Conservation (phyloP, 2,888 invertebrate genomes). For the Mechanitis messenoides region DNA sequence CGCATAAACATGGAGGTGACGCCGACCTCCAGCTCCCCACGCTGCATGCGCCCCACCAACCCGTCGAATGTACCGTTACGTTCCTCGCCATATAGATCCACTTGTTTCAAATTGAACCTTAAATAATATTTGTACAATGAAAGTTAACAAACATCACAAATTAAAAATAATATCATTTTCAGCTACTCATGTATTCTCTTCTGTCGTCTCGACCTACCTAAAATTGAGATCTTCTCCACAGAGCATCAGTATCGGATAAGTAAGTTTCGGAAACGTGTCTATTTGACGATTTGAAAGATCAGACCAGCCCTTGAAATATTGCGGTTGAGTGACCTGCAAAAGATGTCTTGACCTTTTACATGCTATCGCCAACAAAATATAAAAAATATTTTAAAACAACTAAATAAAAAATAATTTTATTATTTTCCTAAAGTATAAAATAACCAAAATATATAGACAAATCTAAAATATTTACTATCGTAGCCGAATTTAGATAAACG, state of each 20-base stretch:
- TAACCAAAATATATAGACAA: not conserved
- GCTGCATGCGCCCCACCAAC: constrained; percentile 75
- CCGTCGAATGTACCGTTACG: constrained; percentile 77
- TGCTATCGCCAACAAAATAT: too few species aligned
- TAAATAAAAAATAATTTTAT: too few species aligned
- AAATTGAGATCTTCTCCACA: constrained; percentile 54
- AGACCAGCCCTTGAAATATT: constrained; percentile 54
- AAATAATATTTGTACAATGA: not conserved
- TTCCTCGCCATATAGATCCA: constrained; percentile 71
- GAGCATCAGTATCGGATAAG: constrained; percentile 57
- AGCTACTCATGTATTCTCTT: too few species aligned
- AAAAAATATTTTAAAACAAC: too few species aligned
- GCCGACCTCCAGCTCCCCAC: constrained; percentile 71
- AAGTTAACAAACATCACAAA: too few species aligned
- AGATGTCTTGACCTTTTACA: not conserved
- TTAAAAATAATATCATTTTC: too few species aligned
- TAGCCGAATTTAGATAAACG: constrained; percentile 43
- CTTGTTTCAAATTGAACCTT: constrained; percentile 52
- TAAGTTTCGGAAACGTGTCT: constrained; percentile 60
- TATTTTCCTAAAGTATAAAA: too few species aligned
- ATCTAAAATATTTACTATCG: constrained; percentile 42
- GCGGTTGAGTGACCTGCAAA: constrained; percentile 50
- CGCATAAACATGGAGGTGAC: constrained; percentile 75
- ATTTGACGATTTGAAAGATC: constrained; percentile 53
- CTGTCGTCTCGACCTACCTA: constrained; percentile 35